Evolutionary conservation across 2,113 vertebrate genomes (phyloP).

Genomic region (Gadus macrocephalus): DNA sequence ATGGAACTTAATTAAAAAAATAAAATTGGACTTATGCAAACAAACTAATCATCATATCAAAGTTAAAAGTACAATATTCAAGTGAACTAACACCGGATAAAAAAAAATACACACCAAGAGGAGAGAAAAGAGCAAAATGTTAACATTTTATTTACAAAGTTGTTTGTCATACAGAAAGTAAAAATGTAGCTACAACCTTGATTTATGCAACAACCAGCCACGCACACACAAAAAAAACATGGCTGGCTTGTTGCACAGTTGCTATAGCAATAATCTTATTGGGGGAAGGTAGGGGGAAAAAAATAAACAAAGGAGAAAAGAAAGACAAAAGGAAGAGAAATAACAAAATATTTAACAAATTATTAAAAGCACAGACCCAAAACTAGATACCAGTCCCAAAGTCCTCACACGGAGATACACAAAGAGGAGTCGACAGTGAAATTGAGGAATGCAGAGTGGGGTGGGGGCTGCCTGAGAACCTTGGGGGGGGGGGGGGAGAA

Average conservation of each 20-base stretch:
- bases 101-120: constrained; percentile 35
- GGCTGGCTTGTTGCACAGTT: constrained; percentile 79
- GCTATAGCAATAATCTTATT: constrained; percentile 84
- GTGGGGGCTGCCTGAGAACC: constrained; percentile 72
- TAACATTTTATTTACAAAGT: constrained; percentile 99
- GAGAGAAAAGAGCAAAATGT: constrained; percentile 81
- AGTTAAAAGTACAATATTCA: too few species aligned
- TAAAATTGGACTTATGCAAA: too few species aligned
- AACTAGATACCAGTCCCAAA: constrained; percentile 80
- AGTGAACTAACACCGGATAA: not conserved
- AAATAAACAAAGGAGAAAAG: constrained; percentile 19
- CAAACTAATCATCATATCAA: too few species aligned
- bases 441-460: constrained; percentile 83
- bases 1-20: too few species aligned
- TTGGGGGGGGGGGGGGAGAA: constrained; percentile 42
- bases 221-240: constrained; percentile 63
- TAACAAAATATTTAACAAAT: constrained; percentile 79
- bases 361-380: constrained; percentile 85
- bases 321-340: constrained; percentile 47
- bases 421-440: constrained; percentile 76
- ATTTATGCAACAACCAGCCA: constrained; percentile 80
- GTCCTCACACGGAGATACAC: constrained; percentile 77
- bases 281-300: constrained; percentile 51
- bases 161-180: constrained; percentile 89
- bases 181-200: constrained; percentile 90